A percentile compares a stretch with the other conserved stretches of the same genome.
These are phyloP conservation scores for Sebastes miniatus DNA, from an alignment of 2,797 vertebrate species.

Conservation along the genomic window DNA sequence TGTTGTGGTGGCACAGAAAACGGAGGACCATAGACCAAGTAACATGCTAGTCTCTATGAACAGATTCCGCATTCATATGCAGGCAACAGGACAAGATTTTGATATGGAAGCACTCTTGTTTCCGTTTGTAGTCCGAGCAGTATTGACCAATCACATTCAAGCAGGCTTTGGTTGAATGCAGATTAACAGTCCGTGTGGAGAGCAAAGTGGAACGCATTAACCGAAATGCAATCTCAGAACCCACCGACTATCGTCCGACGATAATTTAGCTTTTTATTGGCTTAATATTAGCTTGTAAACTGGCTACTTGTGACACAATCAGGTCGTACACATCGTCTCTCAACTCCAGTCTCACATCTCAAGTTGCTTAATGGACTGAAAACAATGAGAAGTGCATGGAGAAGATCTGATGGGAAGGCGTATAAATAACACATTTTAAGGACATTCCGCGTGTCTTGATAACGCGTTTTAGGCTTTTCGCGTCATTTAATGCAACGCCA, in stretches of 20 bases:
- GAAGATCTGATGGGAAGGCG: too few species aligned
- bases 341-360: too few species aligned
- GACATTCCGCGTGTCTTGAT: too few species aligned
- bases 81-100: not conserved
- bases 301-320: too few species aligned
- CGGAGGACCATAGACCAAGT: not conserved
- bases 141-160: not conserved
- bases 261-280: not conserved
- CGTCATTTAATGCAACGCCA: too few species aligned
- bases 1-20: not conserved
- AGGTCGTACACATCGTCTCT: too few species aligned
- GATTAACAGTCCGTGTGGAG: not conserved
- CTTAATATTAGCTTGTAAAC: not conserved
- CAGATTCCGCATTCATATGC: not conserved
- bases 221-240: not conserved
- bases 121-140: not conserved
- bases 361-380: not conserved
- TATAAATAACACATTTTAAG: too few species aligned
- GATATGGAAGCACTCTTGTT: not conserved
- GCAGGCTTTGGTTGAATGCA: not conserved
- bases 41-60: not conserved
- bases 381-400: not conserved
- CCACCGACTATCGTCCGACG: not conserved
- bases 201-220: not conserved
- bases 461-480: too few species aligned